Base-by-base conservation (phyloP, 2,888 invertebrate species). In the Pyralis farinalis region DNA sequence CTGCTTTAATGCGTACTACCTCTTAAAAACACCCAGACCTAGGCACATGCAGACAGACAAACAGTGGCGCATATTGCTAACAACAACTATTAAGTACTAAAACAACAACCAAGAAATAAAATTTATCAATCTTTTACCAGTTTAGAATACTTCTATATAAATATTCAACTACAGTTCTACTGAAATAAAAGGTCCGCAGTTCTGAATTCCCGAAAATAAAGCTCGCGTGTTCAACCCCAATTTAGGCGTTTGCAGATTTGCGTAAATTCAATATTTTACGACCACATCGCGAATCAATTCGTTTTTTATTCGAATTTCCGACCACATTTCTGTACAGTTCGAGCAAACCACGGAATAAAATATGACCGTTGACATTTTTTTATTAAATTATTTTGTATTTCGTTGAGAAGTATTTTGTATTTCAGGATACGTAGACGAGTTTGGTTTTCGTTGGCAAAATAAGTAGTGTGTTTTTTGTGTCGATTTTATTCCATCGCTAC, bases 241-340 rank as follows among this genome's bases (percentile, higher is more conserved):
- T 36, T 27, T 28, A 27, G 16, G 9, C 16, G 7, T 27, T 16
- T 9, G 28, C 12, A 27, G 28, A 36, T 36, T 36, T 36, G 36
- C 36, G 36, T 36, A 36, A 36, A 36, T 36, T 36, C 36, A 10
- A 27, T 28, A 36, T 36, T 36, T 36, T 36, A 36, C 36, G 36
- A 36, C 20, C 36, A 9, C 29, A n/a, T 12, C 16, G 10, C 8
- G 12, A 36, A 36, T 36, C 36, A 36, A 36, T 29, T 36, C 28
- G 28, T 12, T 36, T 36, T 27, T 21, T 5, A 5, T 21, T n/a
- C 8, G 1, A 25, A 8, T 25, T 25, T 25, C 25, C 25, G 25
- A 25, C 25, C 25, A n/a, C 25, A 25, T 25, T 25, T 25, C 25
- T 7, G 25, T 25, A 7, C 25, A 25, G 7, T n/a, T 7, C 25